phyloP scores from a whole-genome alignment of 2,113 vertebrate genomes.

The Ammodytes marinus region DNA sequence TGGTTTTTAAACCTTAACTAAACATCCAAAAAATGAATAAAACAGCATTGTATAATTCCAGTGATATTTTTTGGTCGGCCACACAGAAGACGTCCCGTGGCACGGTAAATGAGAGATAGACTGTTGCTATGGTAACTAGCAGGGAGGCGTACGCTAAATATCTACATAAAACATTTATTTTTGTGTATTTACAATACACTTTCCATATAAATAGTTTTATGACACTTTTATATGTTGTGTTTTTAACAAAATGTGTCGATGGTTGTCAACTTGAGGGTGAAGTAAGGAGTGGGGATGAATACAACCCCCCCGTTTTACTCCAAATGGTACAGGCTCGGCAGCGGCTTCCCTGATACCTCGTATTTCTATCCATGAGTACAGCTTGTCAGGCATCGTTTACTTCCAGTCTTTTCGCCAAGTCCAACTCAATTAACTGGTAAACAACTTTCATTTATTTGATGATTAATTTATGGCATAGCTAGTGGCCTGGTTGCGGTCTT shows the following conservation, averaged over 20 bases:
- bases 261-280: rapidly evolving
- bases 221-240: rapidly evolving
- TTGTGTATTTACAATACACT: background rate
- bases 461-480: rapidly evolving
- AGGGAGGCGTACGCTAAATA: background rate
- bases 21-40: background rate
- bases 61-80: slow-evolving; percentile 54
- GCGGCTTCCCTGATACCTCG: rapidly evolving
- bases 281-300: background rate
- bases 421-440: background rate
- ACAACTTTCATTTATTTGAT: rapidly evolving
- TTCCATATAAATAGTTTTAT: rapidly evolving
- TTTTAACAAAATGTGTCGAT: too few relatives aligned
- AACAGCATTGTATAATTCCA: rapidly evolving
- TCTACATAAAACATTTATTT: background rate
- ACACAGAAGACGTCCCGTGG: slow-evolving; percentile 49
- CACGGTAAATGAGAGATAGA: slow-evolving; percentile 9
- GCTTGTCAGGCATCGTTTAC: slow-evolving; percentile 17
- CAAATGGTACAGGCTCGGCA: slow-evolving; percentile 40
- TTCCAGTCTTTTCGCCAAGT: rapidly evolving
- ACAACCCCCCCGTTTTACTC: background rate
- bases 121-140: slow-evolving; percentile 35
- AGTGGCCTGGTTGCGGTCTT: background rate
- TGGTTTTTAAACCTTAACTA: rapidly evolving
- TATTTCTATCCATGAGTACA: rapidly evolving